A percentile compares a stretch with the other conserved stretches of the same genome.
These are phyloP conservation scores for Tiphia femorata DNA, from an alignment of 2,888 invertebrate genomes.

Conservation along the genomic window DNA sequence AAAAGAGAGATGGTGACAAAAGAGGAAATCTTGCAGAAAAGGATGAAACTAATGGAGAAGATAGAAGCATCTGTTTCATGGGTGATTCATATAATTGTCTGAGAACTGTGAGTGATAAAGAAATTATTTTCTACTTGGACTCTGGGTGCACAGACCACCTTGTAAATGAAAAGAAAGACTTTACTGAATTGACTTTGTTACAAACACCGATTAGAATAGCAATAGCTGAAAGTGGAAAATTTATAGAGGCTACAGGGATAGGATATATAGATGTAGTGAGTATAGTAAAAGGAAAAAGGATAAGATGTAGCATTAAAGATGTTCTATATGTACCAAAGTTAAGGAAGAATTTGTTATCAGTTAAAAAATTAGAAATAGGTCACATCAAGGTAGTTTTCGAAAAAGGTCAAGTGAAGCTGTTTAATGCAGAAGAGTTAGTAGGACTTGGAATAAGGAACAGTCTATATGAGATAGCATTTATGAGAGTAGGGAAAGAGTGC, in stretches of 20 bases:
- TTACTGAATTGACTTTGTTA: constrained; percentile 1
- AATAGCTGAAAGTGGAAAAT: constrained; percentile 1
- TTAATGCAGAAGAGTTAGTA: neutral
- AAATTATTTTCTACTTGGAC: constrained; percentile 7
- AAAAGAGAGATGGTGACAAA: neutral
- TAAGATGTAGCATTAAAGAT: neutral
- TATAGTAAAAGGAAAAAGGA: neutral
- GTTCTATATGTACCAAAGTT: neutral
- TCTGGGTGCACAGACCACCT: constrained; percentile 16
- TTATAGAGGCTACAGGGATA: neutral
- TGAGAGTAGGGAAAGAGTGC: neutral
- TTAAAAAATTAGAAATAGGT: neutral
- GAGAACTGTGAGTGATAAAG: neutral
- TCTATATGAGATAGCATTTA: constrained; percentile 4
- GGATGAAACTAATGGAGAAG: neutral
- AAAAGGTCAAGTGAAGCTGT: neutral
- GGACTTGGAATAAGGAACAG: neutral
- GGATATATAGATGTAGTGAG: neutral
- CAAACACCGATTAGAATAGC: constrained; percentile 4
- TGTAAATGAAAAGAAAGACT: constrained; percentile 4
- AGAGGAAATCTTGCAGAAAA: neutral
- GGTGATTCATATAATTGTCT: neutral
- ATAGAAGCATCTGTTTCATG: neutral
- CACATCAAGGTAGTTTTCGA: neutral
- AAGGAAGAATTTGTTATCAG: neutral